Evolutionary conservation across 2,113 vertebrate genomes (phyloP).

Genomic region (Chunga burmeisteri): DNA sequence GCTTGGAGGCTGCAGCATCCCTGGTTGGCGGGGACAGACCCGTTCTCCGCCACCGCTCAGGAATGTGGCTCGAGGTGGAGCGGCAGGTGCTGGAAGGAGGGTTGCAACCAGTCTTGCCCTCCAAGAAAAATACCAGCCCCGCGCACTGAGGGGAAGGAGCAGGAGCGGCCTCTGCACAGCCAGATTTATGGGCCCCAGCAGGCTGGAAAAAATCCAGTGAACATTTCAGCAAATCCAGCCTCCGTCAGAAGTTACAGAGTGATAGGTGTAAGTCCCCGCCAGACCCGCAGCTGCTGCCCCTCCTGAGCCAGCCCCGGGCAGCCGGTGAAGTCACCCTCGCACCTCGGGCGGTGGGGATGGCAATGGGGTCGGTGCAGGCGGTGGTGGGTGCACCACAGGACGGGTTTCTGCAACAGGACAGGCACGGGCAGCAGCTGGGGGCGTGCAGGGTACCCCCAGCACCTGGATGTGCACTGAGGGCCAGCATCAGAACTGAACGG

Average conservation of each 20-base stretch:
- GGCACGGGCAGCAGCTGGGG: background rate
- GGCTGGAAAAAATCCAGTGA: slow-evolving; percentile 56
- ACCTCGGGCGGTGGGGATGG: background rate
- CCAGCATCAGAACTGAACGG: background rate
- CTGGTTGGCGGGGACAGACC: background rate
- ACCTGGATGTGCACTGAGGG: background rate
- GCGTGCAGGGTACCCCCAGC: background rate
- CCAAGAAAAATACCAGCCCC: slow-evolving; percentile 67
- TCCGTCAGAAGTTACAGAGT: slow-evolving; percentile 51
- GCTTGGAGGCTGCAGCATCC: background rate
- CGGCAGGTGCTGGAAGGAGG: slow-evolving; percentile 56
- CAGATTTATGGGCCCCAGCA: slow-evolving; percentile 59
- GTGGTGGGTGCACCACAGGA: accelerated
- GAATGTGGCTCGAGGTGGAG: slow-evolving; percentile 34
- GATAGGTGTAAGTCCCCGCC: slow-evolving; percentile 22
- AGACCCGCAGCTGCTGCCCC: slow-evolving; percentile 16
- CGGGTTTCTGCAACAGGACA: background rate
- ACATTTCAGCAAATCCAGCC: slow-evolving; percentile 61
- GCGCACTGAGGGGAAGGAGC: slow-evolving; percentile 9
- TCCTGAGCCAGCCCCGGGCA: background rate
- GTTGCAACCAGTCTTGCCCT: slow-evolving; percentile 9
- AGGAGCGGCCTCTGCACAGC: slow-evolving; percentile 23
- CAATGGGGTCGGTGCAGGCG: background rate
- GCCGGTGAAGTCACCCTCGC: slow-evolving; percentile 35
- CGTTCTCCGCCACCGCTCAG: background rate